Evolutionary conservation across 2,113 vertebrate genomes (phyloP).

Genomic region (Bombycilla garrulus): DNA sequence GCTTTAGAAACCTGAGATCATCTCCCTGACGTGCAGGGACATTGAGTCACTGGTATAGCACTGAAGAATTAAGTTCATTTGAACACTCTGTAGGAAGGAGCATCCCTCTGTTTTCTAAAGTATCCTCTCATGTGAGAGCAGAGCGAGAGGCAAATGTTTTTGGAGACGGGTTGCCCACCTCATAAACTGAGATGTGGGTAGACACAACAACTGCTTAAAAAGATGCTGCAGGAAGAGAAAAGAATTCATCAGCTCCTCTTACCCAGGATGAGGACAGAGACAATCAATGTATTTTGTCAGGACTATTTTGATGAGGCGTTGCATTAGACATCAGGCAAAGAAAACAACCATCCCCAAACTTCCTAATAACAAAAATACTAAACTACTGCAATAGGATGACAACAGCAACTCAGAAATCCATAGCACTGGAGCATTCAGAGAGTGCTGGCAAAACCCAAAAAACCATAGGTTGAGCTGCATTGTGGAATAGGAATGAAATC

Average conservation of each 20-base stretch:
- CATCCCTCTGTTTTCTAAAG: neutral
- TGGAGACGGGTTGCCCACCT: neutral
- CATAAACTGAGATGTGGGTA: neutral
- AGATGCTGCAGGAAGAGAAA: neutral
- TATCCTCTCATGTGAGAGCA: neutral
- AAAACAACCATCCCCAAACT: neutral
- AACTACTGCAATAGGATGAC: neutral
- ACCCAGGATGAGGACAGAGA: neutral
- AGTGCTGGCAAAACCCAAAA: neutral
- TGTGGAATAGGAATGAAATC: neutral
- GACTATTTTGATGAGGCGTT: neutral
- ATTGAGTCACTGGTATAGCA: neutral
- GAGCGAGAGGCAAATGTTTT: neutral
- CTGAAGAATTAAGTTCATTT: neutral
- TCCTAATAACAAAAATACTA: neutral
- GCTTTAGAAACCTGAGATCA: neutral
- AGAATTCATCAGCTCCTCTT: neutral
- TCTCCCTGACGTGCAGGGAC: neutral
- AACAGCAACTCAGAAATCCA: neutral
- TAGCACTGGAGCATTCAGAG: neutral
- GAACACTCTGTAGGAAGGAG: neutral
- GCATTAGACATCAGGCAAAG: neutral
- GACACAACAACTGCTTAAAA: neutral
- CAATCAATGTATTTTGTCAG: neutral
- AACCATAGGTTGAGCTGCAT: accelerated